Evolutionary conservation across 1,140 invertebrate genomes (phyloP).

Genomic region (Apolygus lucorum): DNA sequence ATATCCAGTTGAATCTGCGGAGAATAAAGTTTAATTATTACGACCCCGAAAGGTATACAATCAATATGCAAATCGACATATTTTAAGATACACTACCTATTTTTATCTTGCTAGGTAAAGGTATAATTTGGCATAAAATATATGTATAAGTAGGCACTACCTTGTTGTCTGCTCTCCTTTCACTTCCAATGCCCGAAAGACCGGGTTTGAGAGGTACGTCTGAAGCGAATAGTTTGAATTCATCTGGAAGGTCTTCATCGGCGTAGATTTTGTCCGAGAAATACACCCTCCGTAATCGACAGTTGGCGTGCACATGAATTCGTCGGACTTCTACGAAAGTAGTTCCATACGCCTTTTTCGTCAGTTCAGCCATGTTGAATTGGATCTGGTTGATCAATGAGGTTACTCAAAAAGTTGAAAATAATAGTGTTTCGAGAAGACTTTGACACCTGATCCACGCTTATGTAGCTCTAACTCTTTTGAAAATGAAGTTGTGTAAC

Average conservation of each 20-base stretch:
- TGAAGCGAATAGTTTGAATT: conserved; percentile 43
- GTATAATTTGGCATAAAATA: too few relatives aligned
- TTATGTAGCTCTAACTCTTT: background rate
- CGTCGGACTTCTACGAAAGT: conserved; percentile 84
- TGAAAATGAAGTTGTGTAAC: background rate
- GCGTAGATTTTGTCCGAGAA: conserved; percentile 82
- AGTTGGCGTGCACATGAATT: conserved; percentile 89
- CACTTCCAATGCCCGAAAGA: too few relatives aligned
- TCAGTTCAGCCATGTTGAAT: conserved; percentile 86
- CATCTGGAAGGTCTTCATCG: conserved; percentile 79
- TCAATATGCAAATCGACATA: too few relatives aligned
- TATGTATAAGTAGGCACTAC: too few relatives aligned
- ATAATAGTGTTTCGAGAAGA: background rate
- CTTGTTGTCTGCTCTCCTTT: too few relatives aligned
- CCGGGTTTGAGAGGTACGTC: background rate
- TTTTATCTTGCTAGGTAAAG: too few relatives aligned
- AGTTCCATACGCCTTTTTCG: conserved; percentile 83
- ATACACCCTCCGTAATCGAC: conserved; percentile 80
- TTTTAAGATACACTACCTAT: too few relatives aligned
- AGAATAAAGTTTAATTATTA: too few relatives aligned
- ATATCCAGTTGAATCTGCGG: too few relatives aligned
- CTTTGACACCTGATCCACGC: background rate
- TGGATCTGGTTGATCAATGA: background rate
- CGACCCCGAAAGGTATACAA: too few relatives aligned
- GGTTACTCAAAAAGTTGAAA: background rate